Percentiles rank a stretch among this genome's conserved stretches.
Conservation (phyloP, 1,140 invertebrate species). For the Ceratoteleas bidentatus region DNA sequence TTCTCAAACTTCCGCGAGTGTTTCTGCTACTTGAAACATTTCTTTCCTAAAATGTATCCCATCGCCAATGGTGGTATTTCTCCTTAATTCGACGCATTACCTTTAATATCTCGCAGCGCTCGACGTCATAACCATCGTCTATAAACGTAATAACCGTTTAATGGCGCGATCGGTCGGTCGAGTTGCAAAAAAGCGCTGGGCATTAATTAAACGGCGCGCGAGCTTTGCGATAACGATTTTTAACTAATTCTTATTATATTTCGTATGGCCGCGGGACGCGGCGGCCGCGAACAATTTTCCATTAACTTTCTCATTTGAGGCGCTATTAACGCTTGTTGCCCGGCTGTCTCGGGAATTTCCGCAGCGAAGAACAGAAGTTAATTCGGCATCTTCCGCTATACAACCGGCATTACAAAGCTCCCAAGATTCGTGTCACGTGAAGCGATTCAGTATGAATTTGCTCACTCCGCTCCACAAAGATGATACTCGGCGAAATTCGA, state of each 20-base stretch:
- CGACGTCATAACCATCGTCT: conserved; percentile 9
- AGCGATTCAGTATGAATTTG: conserved; percentile 66
- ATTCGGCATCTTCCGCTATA: conserved; percentile 66
- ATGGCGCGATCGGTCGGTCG: conserved; percentile 9
- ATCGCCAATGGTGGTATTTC: conserved; percentile 6
- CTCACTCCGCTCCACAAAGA: conserved; percentile 45
- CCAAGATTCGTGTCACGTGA: conserved; percentile 65
- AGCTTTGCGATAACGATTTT: conserved; percentile 35
- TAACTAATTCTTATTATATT: conserved; percentile 41
- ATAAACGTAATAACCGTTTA: conserved; percentile 25
- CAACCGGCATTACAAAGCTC: conserved; percentile 64
- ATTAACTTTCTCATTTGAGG: conserved; percentile 67
- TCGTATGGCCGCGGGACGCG: conserved; percentile 21
- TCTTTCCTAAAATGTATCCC: too few relatives aligned
- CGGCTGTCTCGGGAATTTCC: conserved; percentile 64
- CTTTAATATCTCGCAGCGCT: conserved; percentile 12
- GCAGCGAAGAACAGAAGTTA: conserved; percentile 66
- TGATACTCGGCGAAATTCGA: conserved; percentile 59
- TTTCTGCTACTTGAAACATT: too few relatives aligned
- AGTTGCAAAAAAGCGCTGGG: conserved; percentile 8
- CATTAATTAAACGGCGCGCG: conserved; percentile 26
- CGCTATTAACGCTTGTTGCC: conserved; percentile 66
- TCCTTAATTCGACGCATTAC: conserved; percentile 11
- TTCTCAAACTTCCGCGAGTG: too few relatives aligned
- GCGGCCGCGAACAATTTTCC: conserved; percentile 53